Conservation (phyloP, 1,140 invertebrate genomes). For the Magallana angulata region DNA sequence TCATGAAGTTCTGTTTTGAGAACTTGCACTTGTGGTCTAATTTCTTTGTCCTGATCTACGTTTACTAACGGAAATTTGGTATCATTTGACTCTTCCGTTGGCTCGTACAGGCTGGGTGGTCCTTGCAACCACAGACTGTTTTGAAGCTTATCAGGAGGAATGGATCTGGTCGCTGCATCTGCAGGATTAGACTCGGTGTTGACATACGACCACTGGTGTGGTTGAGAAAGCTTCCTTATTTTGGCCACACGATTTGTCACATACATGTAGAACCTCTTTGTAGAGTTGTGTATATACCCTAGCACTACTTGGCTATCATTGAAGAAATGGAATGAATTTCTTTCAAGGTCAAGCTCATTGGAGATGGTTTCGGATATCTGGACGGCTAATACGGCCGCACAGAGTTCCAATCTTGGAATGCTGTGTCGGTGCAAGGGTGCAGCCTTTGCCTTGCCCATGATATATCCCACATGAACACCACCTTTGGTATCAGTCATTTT, state of each 20-base stretch:
- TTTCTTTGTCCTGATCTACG: constrained; percentile 20
- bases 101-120: background rate
- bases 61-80: background rate
- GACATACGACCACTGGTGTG: constrained; percentile 44
- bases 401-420: constrained; percentile 53
- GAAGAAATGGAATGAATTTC: constrained; percentile 6
- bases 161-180: constrained; percentile 37
- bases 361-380: constrained; percentile 29
- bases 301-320: constrained; percentile 51
- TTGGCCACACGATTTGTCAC: constrained; percentile 49
- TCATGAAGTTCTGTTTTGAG: background rate
- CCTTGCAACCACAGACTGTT: constrained; percentile 42
- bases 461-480: constrained; percentile 15
- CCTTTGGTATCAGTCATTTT: background rate
- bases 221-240: constrained; percentile 24
- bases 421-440: constrained; percentile 41
- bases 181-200: constrained; percentile 46
- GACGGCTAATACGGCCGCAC: constrained; percentile 51
- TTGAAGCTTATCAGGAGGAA: background rate
- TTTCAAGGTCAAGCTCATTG: constrained; percentile 20
- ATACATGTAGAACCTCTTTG: constrained; percentile 50
- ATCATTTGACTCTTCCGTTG: background rate
- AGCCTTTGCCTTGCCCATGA: constrained; percentile 54
- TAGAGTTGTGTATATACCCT: constrained; percentile 54
- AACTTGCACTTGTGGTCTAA: background rate